phyloP scores from a whole-genome alignment of 2,797 vertebrate genomes.

The Galaxias olidus region DNA sequence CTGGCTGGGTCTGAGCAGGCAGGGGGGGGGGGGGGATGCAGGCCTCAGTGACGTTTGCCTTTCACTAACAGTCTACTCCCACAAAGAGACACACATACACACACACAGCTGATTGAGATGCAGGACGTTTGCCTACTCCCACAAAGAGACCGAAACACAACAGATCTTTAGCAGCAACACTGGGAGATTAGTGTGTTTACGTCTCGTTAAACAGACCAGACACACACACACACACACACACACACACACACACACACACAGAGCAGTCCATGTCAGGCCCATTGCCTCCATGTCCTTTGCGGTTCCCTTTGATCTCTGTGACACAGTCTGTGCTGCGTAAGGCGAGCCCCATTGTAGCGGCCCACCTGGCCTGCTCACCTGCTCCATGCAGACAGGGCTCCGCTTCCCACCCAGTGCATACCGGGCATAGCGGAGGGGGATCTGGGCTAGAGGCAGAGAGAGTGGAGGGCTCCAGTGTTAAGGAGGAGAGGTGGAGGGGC shows the following conservation, averaged over 20 bases:
- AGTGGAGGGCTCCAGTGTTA: not conserved
- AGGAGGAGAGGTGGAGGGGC: not conserved
- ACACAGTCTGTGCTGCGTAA: constrained; percentile 15
- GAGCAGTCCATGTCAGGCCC: no score
- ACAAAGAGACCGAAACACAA: not conserved
- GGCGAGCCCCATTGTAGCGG: constrained; percentile 22
- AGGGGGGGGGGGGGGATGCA: no score
- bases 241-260: no score
- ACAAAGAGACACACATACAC: constrained; percentile 5
- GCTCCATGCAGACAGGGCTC: no score
- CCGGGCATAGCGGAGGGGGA: not conserved
- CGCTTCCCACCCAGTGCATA: constrained; percentile 17
- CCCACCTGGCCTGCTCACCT: constrained; percentile 15
- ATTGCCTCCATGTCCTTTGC: constrained; percentile 19
- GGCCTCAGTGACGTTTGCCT: no score
- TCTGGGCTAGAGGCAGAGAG: no score
- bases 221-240: not conserved
- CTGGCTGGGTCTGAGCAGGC: no score
- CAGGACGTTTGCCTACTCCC: not conserved
- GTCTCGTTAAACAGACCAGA: constrained; percentile 28
- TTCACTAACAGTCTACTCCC: no score
- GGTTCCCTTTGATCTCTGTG: constrained; percentile 25
- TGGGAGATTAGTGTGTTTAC: constrained; percentile 19
- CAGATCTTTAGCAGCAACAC: constrained; percentile 8
- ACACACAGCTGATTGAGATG: constrained; percentile 7